A percentile compares a stretch with the other conserved stretches of the same genome.
Conservation (phyloP, 2,797 vertebrate species). For the Sorex maritimensis region DNA sequence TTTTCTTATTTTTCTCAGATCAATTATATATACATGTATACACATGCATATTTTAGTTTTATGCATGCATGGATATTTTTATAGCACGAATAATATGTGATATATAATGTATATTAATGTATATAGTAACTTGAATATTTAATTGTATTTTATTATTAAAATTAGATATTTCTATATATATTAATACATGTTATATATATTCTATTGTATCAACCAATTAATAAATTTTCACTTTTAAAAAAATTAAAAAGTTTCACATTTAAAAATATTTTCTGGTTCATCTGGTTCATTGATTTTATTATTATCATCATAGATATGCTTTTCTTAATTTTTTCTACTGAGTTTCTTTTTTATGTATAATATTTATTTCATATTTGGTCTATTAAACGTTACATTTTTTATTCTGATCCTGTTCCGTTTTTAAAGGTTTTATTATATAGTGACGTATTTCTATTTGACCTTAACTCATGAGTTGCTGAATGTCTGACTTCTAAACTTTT, state of each 20-base stretch:
- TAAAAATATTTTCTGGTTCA: neutral
- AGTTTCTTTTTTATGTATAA: neutral
- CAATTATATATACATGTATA: neutral
- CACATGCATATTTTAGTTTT: neutral
- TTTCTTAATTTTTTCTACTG: no score
- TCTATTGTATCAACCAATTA: neutral
- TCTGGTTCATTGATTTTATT: slow-evolving; percentile 10
- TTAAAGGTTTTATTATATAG: neutral
- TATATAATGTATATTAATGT: no score
- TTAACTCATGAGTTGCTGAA: neutral
- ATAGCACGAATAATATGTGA: no score
- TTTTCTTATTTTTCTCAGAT: neutral
- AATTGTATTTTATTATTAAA: neutral
- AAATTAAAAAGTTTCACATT: neutral
- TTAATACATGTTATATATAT: neutral
- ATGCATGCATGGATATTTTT: neutral
- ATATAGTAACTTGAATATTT: neutral
- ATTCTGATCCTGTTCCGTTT: slow-evolving; percentile 1
- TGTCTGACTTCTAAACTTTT: slow-evolving; percentile 3
- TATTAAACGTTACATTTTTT: slow-evolving; percentile 46
- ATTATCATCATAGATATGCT: neutral
- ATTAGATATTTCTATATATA: no score
- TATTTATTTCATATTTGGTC: slow-evolving; percentile 13
- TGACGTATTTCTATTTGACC: neutral
- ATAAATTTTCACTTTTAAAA: slow-evolving; percentile 16